A percentile compares a stretch with the other conserved stretches of the same genome.
Conservation (phyloP, 2,888 invertebrate species). For the Slavum lentiscoides region DNA sequence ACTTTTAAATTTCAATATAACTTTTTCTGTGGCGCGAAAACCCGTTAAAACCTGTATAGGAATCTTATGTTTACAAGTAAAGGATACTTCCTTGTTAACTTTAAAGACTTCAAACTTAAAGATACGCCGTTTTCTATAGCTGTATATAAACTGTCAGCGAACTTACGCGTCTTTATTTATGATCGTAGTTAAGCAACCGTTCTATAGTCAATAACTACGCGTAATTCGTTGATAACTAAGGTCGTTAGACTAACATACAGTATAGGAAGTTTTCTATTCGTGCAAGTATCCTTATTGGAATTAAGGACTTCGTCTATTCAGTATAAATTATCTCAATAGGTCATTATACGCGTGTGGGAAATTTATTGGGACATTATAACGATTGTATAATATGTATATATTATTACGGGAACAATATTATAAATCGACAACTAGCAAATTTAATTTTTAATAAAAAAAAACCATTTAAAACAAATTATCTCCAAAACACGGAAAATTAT, state of each 20-base stretch:
- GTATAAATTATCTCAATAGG: background rate
- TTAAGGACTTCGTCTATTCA: background rate
- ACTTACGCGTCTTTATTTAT: background rate
- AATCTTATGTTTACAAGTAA: background rate
- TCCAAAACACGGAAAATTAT: no score
- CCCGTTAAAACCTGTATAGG: no score
- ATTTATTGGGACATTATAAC: background rate
- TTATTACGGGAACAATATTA: background rate
- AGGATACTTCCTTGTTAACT: background rate
- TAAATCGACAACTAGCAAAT: background rate
- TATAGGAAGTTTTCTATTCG: conserved; percentile 2
- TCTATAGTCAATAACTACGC: conserved; percentile 5
- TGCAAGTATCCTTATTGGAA: background rate
- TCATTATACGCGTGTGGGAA: background rate
- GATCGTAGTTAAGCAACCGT: background rate
- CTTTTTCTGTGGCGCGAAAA: no score
- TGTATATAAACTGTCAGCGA: background rate
- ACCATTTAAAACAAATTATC: background rate
- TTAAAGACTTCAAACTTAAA: background rate
- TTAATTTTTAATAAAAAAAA: background rate
- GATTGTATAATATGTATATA: background rate
- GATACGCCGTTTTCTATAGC: background rate
- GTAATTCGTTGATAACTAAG: conserved; percentile 15
- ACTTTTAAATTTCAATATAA: no score
- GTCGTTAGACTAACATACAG: background rate